Conservation (phyloP, 2,797 vertebrate species). For the Notamacropus eugenii region DNA sequence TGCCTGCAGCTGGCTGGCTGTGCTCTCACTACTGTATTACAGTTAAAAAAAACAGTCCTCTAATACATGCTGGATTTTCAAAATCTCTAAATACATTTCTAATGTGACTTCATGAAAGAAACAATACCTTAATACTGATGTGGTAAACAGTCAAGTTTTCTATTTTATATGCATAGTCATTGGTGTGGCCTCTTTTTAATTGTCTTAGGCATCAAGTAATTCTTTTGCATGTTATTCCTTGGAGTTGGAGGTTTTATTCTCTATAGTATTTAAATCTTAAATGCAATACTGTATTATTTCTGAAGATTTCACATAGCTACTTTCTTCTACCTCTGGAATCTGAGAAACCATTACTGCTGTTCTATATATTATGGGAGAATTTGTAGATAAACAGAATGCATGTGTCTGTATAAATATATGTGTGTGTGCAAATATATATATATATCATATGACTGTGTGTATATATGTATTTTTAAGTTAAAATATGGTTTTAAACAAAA, state of each 20-base stretch:
- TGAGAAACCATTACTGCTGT: neutral
- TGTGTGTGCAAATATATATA: neutral
- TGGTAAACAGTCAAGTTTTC: neutral
- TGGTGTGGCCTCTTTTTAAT: slow-evolving; percentile 16
- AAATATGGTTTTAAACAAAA: slow-evolving; percentile 11
- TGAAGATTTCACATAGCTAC: slow-evolving; percentile 16
- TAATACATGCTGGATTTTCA: slow-evolving; percentile 37
- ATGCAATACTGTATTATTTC: neutral
- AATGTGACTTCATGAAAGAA: neutral
- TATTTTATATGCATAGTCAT: neutral
- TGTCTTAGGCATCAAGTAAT: slow-evolving; percentile 11
- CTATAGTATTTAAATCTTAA: neutral
- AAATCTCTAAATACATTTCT: slow-evolving; percentile 14
- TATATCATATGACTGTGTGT: neutral
- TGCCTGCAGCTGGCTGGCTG: slow-evolving; percentile 14
- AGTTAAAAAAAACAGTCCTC: slow-evolving; percentile 26
- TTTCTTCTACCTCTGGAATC: neutral
- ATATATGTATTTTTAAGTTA: neutral
- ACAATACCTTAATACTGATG: neutral
- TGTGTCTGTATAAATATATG: neutral
- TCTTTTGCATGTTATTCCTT: neutral
- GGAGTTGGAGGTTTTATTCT: neutral
- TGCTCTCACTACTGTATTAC: slow-evolving; percentile 35
- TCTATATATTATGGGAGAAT: neutral
- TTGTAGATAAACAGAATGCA: slow-evolving; percentile 29